These are phyloP conservation scores for Conistra vaccinii DNA, from an alignment of 2,888 invertebrate genomes.

Conservation along the genomic window DNA sequence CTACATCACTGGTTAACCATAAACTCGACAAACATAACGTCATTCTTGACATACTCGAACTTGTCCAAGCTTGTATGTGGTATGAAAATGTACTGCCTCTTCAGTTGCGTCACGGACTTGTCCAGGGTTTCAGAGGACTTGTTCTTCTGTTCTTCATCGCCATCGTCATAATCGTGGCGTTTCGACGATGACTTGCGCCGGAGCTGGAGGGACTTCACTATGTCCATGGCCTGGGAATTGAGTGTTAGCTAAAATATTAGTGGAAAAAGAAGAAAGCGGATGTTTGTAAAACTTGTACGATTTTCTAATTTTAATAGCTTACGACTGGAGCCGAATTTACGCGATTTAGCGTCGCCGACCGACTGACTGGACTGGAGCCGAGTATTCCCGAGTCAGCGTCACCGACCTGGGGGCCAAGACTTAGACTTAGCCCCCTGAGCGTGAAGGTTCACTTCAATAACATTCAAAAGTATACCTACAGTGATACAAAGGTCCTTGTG, in stretches of 20 bases:
- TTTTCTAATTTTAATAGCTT: not conserved
- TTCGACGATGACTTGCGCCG: slow-evolving; percentile 85
- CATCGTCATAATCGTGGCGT: slow-evolving; percentile 82
- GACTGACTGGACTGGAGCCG: too few species aligned
- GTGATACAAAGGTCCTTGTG: too few species aligned
- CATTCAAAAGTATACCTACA: too few species aligned
- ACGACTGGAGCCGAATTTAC: not conserved
- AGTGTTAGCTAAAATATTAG: not conserved
- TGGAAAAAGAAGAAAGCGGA: not conserved
- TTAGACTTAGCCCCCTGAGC: too few species aligned
- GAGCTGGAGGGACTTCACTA: slow-evolving; percentile 91
- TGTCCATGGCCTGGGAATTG: slow-evolving; percentile 90
- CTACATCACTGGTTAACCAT: slow-evolving; percentile 77
- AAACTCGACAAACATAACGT: slow-evolving; percentile 92
- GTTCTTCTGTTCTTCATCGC: slow-evolving; percentile 74
- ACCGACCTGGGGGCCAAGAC: too few species aligned
- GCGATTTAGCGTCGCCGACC: too few species aligned
- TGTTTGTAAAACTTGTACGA: too few species aligned
- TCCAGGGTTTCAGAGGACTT: slow-evolving; percentile 80
- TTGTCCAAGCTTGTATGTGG: slow-evolving; percentile 92
- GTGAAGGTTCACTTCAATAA: too few species aligned
- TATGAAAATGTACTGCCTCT: slow-evolving; percentile 92
- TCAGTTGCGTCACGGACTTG: slow-evolving; percentile 81
- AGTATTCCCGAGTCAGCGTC: too few species aligned
- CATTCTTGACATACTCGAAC: slow-evolving; percentile 91